Base-by-base conservation (phyloP, 2,797 vertebrate species). In the Leptodactylus fallax region DNA sequence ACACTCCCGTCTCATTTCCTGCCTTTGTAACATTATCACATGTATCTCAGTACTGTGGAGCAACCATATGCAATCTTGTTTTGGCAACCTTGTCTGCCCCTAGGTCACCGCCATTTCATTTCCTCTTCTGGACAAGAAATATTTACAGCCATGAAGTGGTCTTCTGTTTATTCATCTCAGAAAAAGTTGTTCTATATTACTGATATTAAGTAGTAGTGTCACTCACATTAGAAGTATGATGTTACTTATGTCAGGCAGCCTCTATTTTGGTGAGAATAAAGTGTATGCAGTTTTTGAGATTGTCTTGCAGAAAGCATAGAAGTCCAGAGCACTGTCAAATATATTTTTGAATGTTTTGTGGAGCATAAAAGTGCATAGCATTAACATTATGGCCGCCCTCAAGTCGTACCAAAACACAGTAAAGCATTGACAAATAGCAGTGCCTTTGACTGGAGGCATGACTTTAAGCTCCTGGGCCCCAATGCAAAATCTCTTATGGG, bases 61-160 rank as follows among this genome's bases (percentile, higher is more conserved):
- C 65, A 79, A 27, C 49, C 45, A 2, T 79, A 36, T 78, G 76
- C 87, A 85, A 60, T 83, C 58, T 83, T 67, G 19, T 51, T 88
- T 85, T 88, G 87, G 87, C 87, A 85, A 65, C 36, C 87, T 85
- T 69, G 36, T 9, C 17, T 72, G 65, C 65, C 65, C 49, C 55
- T 51, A 65, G 65, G 87, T 88, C 87, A 88, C 63, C 51, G 56
- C 65, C 49, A 47, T 85, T 85, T 85, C 69, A 85, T 88, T 88
- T 88, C 87, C 87, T 85, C 21, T 87, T 51, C 56, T 77, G 83
- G 72, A 25, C 74, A 23, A 51, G 74, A 51, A 77, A 60, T 63
- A 65, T 25, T 77, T 47, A 13, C 83, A 77, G 83, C n/a, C 45
- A 23, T 63, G n/a, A 63, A 51, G 11, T 51, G 45, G 56, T 77